These are phyloP conservation scores for Plectrocnemia conspersa DNA, from an alignment of 1,140 invertebrate species.

Conservation along the genomic window DNA sequence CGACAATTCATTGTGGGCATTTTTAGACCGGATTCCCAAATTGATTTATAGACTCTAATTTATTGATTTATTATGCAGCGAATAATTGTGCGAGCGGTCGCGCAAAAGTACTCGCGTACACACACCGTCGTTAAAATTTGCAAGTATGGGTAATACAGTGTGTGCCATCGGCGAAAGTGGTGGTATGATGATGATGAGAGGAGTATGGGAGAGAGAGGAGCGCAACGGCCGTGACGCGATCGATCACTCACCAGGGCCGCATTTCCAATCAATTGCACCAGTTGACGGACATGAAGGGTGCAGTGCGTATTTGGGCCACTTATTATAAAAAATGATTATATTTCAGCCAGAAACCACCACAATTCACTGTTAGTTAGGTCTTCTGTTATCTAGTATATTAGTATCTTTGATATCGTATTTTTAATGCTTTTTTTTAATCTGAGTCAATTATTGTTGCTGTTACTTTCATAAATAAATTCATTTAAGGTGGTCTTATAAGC, in stretches of 20 bases:
- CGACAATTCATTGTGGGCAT: not conserved
- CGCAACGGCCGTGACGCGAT: slow-evolving; percentile 23
- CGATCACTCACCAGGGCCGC: slow-evolving; percentile 22
- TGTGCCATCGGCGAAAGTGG: too few species aligned
- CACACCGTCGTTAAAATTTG: not conserved
- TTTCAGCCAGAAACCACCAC: too few species aligned
- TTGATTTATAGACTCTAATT: slow-evolving; percentile 9
- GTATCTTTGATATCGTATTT: too few species aligned
- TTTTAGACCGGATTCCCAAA: not conserved
- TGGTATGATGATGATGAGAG: too few species aligned
- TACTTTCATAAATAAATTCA: too few species aligned
- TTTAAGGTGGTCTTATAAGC: too few species aligned
- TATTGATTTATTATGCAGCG: slow-evolving; percentile 9
- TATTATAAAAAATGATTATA: too few species aligned
- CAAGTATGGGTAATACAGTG: not conserved
- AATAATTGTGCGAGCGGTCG: not conserved
- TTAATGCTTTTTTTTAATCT: too few species aligned
- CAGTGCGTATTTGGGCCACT: not conserved
- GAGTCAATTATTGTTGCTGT: too few species aligned
- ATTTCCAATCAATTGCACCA: slow-evolving; percentile 13
- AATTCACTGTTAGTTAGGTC: too few species aligned
- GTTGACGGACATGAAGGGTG: not conserved
- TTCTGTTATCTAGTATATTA: too few species aligned
- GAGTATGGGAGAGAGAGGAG: too few species aligned
- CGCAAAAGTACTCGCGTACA: not conserved